Base-by-base conservation (phyloP, 2,888 invertebrate species). In the Hemistola chrysoprasaria region DNA sequence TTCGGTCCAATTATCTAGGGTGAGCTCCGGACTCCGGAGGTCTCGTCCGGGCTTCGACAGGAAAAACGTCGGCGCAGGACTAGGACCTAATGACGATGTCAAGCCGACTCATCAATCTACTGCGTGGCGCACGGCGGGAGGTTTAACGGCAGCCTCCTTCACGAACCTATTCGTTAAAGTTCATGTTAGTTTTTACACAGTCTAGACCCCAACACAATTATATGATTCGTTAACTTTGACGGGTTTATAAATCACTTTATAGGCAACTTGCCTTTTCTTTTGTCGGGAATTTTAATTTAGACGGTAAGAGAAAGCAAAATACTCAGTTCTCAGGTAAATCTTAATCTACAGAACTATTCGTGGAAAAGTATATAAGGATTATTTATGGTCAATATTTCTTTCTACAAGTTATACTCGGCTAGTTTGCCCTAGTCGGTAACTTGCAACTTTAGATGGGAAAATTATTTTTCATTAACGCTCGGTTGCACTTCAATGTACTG, bases 41-140 rank as follows among this genome's bases (percentile, higher is more conserved):
- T 33, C 33, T 34, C 32, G n/a, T n/a, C 30, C 30, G 22, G 60
- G 56, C 59, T 47, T 41, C 58, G 63, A 51, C 42, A 58, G 66
- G 72, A 75, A 84, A 83, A 83, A 80, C 74, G 70, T 61, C 62
- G 59, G 69, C 56, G 60, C 68, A 65, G 71, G 63, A 66, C 69
- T 62, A 59, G n/a, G 51, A 75, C 81, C 80, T 84, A 85, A 87
- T 84, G 85, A 84, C 78, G 78, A 76, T 78, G 83, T 84, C 83
- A 77, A 73, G 59, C 64, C 58, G 60, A 69, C 75, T 78, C 83
- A 85, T 85, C 83, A 83, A 83, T 85, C 85, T 83, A 81, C 71
- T 68, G 59, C 62, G 61, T 60, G 55, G 59, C 59, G 62, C 68
- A 64, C 59, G 8, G 9, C 36, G 29, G 29, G 32, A 40, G 32